Conservation (phyloP, 2,113 vertebrate genomes). For the Bothrops jararaca region DNA sequence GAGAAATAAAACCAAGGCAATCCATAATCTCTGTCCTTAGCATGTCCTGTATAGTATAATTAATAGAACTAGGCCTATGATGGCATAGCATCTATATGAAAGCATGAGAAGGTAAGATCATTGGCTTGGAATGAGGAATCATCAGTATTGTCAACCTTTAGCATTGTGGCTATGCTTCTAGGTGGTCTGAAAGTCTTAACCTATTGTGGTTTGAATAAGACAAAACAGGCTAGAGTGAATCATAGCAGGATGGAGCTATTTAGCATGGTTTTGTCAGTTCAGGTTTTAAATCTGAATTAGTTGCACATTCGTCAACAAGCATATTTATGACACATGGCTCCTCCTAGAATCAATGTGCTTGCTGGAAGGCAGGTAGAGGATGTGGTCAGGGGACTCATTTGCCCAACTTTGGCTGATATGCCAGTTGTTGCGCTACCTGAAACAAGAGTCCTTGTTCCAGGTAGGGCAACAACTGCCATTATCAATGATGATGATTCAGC, state of each 20-base stretch:
- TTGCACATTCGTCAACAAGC: not conserved
- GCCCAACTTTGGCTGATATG: not conserved
- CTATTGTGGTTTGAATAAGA: not conserved
- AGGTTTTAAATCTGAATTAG: not conserved
- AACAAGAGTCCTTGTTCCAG: not conserved
- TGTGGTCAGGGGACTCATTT: not conserved
- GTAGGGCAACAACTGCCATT: too few species aligned
- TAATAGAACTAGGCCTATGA: not conserved
- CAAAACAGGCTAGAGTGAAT: not conserved
- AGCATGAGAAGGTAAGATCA: not conserved
- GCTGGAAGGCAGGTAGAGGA: not conserved
- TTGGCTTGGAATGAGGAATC: not conserved
- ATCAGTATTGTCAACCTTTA: not conserved
- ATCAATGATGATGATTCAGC: not conserved
- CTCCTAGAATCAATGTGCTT: not conserved
- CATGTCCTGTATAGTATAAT: not conserved
- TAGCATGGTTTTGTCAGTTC: not conserved
- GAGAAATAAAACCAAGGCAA: not conserved
- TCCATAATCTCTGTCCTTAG: not conserved
- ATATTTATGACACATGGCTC: not conserved
- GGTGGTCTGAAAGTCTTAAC: not conserved
- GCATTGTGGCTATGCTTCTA: not conserved
- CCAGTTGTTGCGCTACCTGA: not conserved
- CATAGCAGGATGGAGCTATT: not conserved
- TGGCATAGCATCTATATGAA: not conserved